Evolutionary conservation across 2,797 vertebrate genomes (phyloP).

Genomic region (Triplophysa yarkandensis): DNA sequence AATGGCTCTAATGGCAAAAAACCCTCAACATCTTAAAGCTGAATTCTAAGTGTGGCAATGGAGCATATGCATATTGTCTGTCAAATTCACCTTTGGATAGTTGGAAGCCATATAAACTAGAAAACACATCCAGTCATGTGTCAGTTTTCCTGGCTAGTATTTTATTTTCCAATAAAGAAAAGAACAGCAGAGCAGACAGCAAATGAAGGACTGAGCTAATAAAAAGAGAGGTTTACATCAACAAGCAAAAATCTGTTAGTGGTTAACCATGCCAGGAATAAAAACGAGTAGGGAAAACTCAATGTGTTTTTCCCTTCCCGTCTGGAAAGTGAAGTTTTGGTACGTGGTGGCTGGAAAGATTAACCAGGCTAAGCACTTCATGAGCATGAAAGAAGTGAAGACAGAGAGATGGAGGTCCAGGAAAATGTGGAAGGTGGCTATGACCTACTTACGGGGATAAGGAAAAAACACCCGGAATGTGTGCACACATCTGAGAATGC

Average conservation of each 20-base stretch:
- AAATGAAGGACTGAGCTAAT: slow-evolving; percentile 32
- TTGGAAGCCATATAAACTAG: background rate
- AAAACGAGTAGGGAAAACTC: slow-evolving; percentile 19
- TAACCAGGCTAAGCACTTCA: slow-evolving; percentile 13
- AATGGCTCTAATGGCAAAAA: background rate
- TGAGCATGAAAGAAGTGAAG: slow-evolving; percentile 19
- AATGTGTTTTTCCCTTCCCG: slow-evolving; percentile 2
- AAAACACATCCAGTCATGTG: slow-evolving; percentile 7
- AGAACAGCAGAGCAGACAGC: slow-evolving; percentile 36
- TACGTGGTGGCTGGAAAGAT: slow-evolving; percentile 35
- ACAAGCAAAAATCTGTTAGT: slow-evolving; percentile 26
- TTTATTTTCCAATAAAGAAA: slow-evolving; percentile 36
- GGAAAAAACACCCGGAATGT: slow-evolving; percentile 23
- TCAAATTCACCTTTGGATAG: background rate
- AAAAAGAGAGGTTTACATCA: slow-evolving; percentile 27
- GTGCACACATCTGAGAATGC: background rate
- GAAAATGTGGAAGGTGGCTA: slow-evolving; percentile 11
- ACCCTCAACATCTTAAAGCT: background rate
- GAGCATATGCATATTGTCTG: background rate
- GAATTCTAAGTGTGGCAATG: background rate
- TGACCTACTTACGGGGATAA: slow-evolving; percentile 55
- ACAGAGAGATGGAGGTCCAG: slow-evolving; percentile 22
- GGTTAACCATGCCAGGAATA: slow-evolving; percentile 3
- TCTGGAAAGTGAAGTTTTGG: slow-evolving; percentile 39
- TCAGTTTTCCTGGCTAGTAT: slow-evolving; percentile 15